phyloP scores from a whole-genome alignment of 2,888 invertebrate species.

The Napeogenes inachia region DNA sequence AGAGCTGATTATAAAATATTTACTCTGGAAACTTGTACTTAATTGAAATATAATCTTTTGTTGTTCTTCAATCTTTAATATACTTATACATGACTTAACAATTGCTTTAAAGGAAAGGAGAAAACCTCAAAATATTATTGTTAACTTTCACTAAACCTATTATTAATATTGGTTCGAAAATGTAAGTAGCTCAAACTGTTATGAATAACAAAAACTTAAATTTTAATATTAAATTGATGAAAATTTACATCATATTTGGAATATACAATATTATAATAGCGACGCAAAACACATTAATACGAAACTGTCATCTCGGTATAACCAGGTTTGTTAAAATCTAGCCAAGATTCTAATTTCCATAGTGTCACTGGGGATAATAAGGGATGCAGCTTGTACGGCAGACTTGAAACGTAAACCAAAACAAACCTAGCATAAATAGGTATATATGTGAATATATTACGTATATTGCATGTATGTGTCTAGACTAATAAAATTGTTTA shows the following conservation, averaged over 20 bases:
- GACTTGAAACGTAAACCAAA: conserved; percentile 33
- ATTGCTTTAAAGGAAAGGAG: too few species aligned
- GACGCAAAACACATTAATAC: conserved; percentile 7
- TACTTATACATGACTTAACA: too few species aligned
- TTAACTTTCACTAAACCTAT: too few species aligned
- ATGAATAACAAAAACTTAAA: too few species aligned
- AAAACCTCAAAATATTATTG: too few species aligned
- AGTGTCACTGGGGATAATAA: conserved; percentile 57
- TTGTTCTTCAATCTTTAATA: too few species aligned
- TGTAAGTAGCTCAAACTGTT: too few species aligned
- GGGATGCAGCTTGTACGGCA: conserved; percentile 50
- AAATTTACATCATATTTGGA: not conserved
- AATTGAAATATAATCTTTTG: too few species aligned
- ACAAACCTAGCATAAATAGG: conserved; percentile 17
- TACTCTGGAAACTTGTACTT: too few species aligned
- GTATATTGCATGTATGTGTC: not conserved
- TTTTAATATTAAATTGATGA: not conserved
- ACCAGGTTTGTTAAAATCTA: conserved; percentile 47
- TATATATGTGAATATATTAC: conserved; percentile 14
- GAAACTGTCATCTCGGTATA: conserved; percentile 7
- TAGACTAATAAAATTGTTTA: not conserved
- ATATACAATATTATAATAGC: not conserved
- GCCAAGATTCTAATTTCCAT: conserved; percentile 56
- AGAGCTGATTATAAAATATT: too few species aligned
- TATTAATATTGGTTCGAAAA: too few species aligned